These are phyloP conservation scores for Psylliodes chrysocephalus DNA, from an alignment of 2,888 invertebrate species.

Conservation along the genomic window DNA sequence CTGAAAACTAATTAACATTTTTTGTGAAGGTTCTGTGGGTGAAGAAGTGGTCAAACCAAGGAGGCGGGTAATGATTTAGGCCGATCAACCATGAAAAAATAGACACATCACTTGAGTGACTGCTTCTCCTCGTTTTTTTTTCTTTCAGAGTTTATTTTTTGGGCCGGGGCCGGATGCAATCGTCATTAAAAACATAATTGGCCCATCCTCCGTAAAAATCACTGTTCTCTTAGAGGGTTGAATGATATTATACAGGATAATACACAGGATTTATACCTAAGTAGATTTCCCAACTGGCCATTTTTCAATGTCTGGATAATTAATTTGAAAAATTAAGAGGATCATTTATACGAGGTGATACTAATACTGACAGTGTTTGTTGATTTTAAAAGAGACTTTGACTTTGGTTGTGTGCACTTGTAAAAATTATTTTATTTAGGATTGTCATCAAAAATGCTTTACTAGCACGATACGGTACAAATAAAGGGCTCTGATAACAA, in stretches of 20 bases:
- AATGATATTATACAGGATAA: slow-evolving; percentile 29
- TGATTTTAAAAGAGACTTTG: too few relatives aligned
- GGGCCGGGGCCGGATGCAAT: slow-evolving; percentile 45
- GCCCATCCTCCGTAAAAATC: slow-evolving; percentile 40
- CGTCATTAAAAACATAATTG: slow-evolving; percentile 49
- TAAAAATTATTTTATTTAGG: too few relatives aligned
- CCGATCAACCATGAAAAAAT: slow-evolving; percentile 35
- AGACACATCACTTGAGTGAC: slow-evolving; percentile 39
- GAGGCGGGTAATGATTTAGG: slow-evolving; percentile 21
- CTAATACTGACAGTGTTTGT: too few relatives aligned
- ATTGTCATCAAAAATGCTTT: too few relatives aligned
- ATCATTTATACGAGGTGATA: too few relatives aligned
- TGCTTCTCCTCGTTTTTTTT: slow-evolving; percentile 25
- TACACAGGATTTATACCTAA: too few relatives aligned
- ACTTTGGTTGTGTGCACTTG: too few relatives aligned
- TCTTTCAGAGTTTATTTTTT: slow-evolving; percentile 12
- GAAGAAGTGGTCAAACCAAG: not conserved
- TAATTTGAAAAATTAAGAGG: too few relatives aligned
- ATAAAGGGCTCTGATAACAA: too few relatives aligned
- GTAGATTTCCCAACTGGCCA: too few relatives aligned
- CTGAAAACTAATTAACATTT: slow-evolving; percentile 1
- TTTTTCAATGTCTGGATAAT: too few relatives aligned
- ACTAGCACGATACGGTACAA: too few relatives aligned
- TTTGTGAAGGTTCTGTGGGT: slow-evolving; percentile 5
- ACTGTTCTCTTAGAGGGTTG: slow-evolving; percentile 36